Base-by-base conservation (phyloP, 2,797 vertebrate genomes). In the Meriones psammophilus region DNA sequence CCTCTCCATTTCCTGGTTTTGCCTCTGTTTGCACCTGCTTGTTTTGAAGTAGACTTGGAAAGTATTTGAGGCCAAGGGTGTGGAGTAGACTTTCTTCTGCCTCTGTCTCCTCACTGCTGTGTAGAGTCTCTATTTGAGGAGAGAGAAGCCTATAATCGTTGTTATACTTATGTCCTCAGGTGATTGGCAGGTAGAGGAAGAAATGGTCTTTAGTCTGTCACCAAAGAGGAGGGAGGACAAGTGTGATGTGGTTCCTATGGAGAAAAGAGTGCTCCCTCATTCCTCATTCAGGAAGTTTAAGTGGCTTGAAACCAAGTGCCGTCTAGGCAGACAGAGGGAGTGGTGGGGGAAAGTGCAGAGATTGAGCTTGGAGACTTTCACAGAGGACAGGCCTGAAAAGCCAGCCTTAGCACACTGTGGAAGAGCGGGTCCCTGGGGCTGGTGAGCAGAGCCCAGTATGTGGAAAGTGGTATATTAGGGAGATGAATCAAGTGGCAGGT, bases 401-500 rank as follows among this genome's bases (percentile, higher is more conserved):
- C 78, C 88, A 2, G 15, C 83, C 85, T 78, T 10, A 28, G 36
- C 5, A 4, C 1, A 18, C 42, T 8, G 0, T 73, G 18, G 78
- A 79, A 17, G 69, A 22, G 50, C 36, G 39, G 87, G 76, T 58
- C 60, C 64, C 36, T 2, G 24, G 69, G 89, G 71, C 79, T 78
- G 17, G 0, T 1, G 39, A 74, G 71, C 84, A 76, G 77, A 42
- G 71, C 12, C 22, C 28, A 18, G 8, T 36, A 0, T 62, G 73
- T 76, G 30, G 33, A 56, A 56, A 84, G 92, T 39, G 46, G 81
- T 66, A 2, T 79, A 50, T 94, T 78, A 89, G 91, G 73, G 86
- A 81, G 89, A 84, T 88, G 39, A 83, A 84, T 77, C 93, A 68
- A 79, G 94, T 50, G 28, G 69, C 86, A 89, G 94, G 79, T 76